Conservation (phyloP, 92 coral and sea anemone species). For the Umimayanthus chanpuru region DNA sequence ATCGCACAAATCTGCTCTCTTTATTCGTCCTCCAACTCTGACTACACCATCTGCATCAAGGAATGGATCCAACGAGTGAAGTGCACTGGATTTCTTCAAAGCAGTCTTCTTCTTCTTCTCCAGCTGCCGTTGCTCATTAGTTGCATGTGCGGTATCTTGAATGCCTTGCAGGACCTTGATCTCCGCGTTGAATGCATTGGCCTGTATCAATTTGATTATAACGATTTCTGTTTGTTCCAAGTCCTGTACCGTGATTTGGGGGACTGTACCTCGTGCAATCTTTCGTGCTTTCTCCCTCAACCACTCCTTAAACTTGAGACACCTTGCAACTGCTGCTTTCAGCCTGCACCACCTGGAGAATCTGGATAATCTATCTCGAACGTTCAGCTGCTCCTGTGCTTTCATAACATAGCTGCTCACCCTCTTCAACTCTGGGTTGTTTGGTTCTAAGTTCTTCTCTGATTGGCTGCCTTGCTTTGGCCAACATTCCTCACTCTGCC, state of each 20-base stretch:
- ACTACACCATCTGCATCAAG: neutral
- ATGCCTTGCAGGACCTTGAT: neutral
- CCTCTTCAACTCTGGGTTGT: constrained; percentile 61
- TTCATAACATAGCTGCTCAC: constrained; percentile 34
- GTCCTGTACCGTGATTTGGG: constrained; percentile 34
- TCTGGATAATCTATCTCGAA: constrained; percentile 52
- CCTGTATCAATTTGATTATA: no score
- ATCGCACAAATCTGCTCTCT: neutral
- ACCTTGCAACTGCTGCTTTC: constrained; percentile 56
- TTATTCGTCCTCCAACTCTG: neutral
- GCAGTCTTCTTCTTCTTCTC: neutral
- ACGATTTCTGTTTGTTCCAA: constrained; percentile 56
- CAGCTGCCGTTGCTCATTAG: neutral
- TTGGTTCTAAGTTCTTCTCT: constrained; percentile 46
- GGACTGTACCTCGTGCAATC: constrained; percentile 15
- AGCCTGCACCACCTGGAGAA: constrained; percentile 63
- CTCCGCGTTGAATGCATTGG: no score
- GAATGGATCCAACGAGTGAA: neutral
- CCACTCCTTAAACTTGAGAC: constrained; percentile 60
- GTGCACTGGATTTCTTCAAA: neutral
- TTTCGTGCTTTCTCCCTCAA: constrained; percentile 45
- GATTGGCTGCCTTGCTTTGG: constrained; percentile 47
- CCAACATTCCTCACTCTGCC: constrained; percentile 52
- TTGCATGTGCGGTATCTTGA: neutral
- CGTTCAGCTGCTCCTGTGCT: constrained; percentile 50